These are phyloP conservation scores for Acrocephalus scirpaceus DNA, from an alignment of 2,797 vertebrate species.

Conservation along the genomic window DNA sequence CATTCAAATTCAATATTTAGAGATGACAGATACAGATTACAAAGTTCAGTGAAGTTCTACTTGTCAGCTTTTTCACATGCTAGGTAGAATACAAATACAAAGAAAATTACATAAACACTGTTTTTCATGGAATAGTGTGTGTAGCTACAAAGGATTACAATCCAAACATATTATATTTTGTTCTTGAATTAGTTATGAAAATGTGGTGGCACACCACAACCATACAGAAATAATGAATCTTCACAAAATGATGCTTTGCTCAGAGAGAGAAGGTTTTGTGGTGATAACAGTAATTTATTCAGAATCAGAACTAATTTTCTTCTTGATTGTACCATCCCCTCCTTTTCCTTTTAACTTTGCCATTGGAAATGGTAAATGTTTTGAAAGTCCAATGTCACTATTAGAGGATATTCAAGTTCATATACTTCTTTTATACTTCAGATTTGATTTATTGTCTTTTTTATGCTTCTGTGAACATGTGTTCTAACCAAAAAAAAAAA, in stretches of 20 bases:
- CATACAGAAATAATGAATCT: not conserved
- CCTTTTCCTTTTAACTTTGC: not conserved
- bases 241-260: not conserved
- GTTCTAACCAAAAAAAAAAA: not conserved
- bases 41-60: not conserved
- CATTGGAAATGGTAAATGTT: not conserved
- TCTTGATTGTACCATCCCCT: not conserved
- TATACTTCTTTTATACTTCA: not conserved
- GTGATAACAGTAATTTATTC: not conserved
- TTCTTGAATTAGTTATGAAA: not conserved
- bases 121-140: not conserved
- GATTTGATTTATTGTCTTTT: constrained; percentile 5
- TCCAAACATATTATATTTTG: not conserved
- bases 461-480: not conserved
- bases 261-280: not conserved
- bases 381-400: not conserved
- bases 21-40: not conserved
- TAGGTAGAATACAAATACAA: not conserved
- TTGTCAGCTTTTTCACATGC: not conserved
- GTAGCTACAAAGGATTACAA: not conserved
- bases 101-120: not conserved
- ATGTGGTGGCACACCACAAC: not conserved
- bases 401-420: not conserved
- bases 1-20: not conserved
- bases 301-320: not conserved